Evolutionary conservation across 1,140 invertebrate genomes (phyloP).

Genomic region (Aphaenogaster floridana): DNA sequence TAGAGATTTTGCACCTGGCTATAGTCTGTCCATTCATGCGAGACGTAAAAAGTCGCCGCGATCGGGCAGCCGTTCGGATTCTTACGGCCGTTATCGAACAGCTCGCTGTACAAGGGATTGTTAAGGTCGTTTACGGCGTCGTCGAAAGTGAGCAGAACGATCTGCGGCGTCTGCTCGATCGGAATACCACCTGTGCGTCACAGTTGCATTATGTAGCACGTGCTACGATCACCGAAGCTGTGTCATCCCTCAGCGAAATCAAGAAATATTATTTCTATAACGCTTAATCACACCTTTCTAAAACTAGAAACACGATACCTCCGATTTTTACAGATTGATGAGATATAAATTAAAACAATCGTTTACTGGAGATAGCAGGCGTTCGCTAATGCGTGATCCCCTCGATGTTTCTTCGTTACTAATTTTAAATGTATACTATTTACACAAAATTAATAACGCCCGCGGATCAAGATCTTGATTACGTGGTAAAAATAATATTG

Average conservation of each 20-base stretch:
- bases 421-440: not conserved
- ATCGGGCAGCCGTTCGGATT: constrained; percentile 99
- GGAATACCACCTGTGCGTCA: constrained; percentile 90
- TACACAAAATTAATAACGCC: not conserved
- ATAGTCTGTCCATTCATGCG: constrained; percentile 99
- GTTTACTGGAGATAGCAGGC: not conserved
- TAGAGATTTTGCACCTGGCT: constrained; percentile 98
- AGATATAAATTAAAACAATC: not conserved
- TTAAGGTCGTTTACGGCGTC: constrained; percentile 98
- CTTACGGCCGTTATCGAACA: constrained; percentile 95
- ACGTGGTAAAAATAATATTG: not conserved
- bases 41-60: constrained; percentile 98
- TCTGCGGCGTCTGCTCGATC: constrained; percentile 94
- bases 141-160: constrained; percentile 97
- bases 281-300: not conserved
- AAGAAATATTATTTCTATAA: constrained; percentile 14
- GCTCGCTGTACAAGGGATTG: constrained; percentile 95
- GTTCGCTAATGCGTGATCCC: not conserved
- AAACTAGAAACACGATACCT: not conserved
- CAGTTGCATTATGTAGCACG: constrained; percentile 20
- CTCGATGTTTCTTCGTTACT: not conserved
- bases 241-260: constrained; percentile 5
- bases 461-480: not conserved
- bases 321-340: not conserved
- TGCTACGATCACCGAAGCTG: constrained; percentile 7